Base-by-base conservation (phyloP, 2,113 vertebrate genomes). In the Cyprinodon variegatus region DNA sequence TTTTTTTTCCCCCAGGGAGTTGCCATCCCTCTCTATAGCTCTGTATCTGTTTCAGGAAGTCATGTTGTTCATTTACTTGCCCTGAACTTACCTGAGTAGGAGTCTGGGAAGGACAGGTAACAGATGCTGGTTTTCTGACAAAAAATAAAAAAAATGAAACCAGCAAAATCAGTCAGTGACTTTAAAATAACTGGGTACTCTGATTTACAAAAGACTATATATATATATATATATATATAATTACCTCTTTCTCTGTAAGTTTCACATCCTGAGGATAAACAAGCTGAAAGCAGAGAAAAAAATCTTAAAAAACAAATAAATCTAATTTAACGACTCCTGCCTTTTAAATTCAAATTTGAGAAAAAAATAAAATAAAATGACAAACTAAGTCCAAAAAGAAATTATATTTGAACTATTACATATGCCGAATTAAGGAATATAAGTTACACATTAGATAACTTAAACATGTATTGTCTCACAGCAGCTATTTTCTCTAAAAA, bases 71-170 rank as follows among this genome's bases (percentile, higher is more conserved):
- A 41, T 41, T 9, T 41, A 29, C 41, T 41, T 41, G 1, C 39
- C 4, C 5, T 39, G 45, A 5, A 48, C 71, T 92, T 88, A 99
- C 97, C 97, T 89, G 98, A 99, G 91, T 98, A 98, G 0, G 98
- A 99, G 93, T 99, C 97, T 0, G 98, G 98, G 81, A 99, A 99
- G 64, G 98, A 95, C 88, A 99, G 87, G 91, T 97, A 99, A 92
- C 98, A 99, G 87, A 99, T 96, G 87, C 94, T 98, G 43, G 94
- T 97, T 94, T 97, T 99, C 98, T 99, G 92, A 10, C 20, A 68
- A 68, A 14, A 76, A 0, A 61, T 2, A 13, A 69, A 8, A 68
- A 0, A 76, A 0, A 59, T 2, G 13, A 69, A 8, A 68, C 0
- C 61, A n/a, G 17, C 1, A 9, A 0, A 11, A 29, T 4, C 0